phyloP scores from a whole-genome alignment of 1,140 invertebrate genomes.

The Diorhabda sublineata region DNA sequence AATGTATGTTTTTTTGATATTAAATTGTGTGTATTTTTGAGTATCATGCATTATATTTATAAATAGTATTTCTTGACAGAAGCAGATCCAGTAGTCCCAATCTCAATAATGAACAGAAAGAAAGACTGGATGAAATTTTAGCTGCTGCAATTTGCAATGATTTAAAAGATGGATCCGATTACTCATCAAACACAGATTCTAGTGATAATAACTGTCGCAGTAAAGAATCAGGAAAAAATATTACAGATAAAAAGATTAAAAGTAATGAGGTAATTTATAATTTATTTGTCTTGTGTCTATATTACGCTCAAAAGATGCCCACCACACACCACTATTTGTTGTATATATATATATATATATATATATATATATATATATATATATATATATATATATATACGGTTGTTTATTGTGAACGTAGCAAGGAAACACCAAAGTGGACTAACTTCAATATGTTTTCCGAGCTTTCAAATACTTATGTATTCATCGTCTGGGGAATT shows the following conservation, averaged over 20 bases:
- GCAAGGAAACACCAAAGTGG: no score
- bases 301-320: neutral
- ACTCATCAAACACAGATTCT: neutral
- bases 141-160: conserved; percentile 7
- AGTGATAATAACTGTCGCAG: neutral
- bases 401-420: no score
- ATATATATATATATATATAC: no score
- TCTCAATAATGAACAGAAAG: neutral
- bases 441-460: no score
- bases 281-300: neutral
- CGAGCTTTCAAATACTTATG: no score
- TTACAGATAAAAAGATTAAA: neutral
- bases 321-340: neutral
- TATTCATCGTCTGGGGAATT: no score
- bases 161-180: neutral
- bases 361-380: conserved; percentile 1
- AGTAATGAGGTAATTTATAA: neutral
- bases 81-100: neutral
- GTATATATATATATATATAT: conserved; percentile 1
- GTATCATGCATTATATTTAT: neutral
- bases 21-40: neutral
- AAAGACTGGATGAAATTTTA: conserved; percentile 7
- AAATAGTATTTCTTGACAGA: neutral
- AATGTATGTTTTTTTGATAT: no score
- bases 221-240: neutral